A percentile compares a stretch with the other conserved stretches of the same genome.
Conservation (phyloP, 2,113 vertebrate genomes). For the Dipodomys stephensi region DNA sequence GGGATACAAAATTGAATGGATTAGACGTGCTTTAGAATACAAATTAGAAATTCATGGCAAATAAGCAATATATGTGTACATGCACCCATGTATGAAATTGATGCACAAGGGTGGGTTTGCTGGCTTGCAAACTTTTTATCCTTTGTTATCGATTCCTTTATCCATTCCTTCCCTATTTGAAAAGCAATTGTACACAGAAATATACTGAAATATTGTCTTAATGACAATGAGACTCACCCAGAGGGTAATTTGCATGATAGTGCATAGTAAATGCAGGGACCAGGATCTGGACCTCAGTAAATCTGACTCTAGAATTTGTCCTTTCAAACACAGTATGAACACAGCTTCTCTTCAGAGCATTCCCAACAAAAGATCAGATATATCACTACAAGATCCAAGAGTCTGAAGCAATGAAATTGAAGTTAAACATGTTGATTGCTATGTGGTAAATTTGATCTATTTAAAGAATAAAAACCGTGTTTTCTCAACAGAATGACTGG, state of each 20-base stretch:
- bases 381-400: neutral
- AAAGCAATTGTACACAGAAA: conserved; percentile 25
- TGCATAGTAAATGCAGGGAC: neutral
- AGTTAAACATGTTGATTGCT: neutral
- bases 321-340: neutral
- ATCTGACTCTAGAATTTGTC: neutral
- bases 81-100: neutral
- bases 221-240: neutral
- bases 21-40: neutral
- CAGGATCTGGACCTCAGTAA: neutral
- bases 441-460: no score
- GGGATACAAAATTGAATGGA: conserved; percentile 35
- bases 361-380: neutral
- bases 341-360: neutral
- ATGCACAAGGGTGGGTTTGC: neutral
- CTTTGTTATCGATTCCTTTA: neutral
- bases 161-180: neutral
- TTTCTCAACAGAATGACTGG: neutral
- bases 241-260: neutral
- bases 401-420: neutral
- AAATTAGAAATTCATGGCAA: conserved; percentile 12
- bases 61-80: neutral
- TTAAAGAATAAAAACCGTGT: neutral
- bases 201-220: neutral
- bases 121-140: conserved; percentile 15